Evolutionary conservation across 2,113 vertebrate genomes (phyloP).

Genomic region (Ctenodactylus gundi): DNA sequence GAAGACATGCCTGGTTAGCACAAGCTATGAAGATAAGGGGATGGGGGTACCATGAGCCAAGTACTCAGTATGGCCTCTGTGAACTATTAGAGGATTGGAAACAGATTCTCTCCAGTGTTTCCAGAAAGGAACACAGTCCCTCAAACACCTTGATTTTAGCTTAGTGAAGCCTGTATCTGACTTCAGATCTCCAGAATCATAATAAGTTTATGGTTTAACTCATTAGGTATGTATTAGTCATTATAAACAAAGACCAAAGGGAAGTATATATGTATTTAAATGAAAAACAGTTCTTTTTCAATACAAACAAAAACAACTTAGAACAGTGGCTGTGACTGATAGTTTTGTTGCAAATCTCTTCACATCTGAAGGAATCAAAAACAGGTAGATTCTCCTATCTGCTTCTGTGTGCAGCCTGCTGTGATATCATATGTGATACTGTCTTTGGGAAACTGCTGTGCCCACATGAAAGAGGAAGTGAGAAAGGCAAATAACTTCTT

Average conservation of each 20-base stretch:
- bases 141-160: neutral
- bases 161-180: neutral
- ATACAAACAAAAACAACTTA: neutral
- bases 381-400: neutral
- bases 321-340: neutral
- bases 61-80: neutral
- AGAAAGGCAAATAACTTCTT: conserved; percentile 50
- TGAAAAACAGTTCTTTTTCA: neutral
- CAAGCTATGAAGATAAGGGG: neutral
- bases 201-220: neutral
- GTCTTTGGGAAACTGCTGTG: neutral
- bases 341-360: neutral
- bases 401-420: neutral
- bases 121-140: neutral
- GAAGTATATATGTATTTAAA: neutral
- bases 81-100: neutral
- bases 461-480: neutral
- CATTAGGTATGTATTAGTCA: neutral
- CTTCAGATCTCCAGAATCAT: neutral
- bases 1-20: neutral
- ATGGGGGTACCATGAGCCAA: neutral
- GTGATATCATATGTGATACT: neutral
- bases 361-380: neutral
- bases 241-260: neutral
- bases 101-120: neutral